These are phyloP conservation scores for Nymphicus hollandicus DNA, from an alignment of 2,113 vertebrate species.

Conservation along the genomic window DNA sequence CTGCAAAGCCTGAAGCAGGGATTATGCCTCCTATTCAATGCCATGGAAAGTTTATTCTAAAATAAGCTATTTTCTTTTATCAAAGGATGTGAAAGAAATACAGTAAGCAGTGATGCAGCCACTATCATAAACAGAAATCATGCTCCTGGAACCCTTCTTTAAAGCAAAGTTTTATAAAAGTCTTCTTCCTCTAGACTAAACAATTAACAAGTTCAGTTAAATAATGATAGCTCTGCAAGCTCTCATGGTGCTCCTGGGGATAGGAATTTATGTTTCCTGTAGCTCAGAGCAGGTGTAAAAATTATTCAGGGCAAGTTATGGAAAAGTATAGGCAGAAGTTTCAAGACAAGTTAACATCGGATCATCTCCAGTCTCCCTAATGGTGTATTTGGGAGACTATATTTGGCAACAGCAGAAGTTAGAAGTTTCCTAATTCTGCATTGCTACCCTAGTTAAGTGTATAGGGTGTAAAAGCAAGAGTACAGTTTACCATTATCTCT, in stretches of 20 bases:
- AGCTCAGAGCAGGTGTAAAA: not conserved
- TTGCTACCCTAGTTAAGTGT: not conserved
- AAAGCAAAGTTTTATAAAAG: not conserved
- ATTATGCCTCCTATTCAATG: not conserved
- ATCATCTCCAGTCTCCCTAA: not conserved
- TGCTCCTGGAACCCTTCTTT: not conserved
- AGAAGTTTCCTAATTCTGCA: not conserved
- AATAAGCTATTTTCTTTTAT: slow-evolving; percentile 36
- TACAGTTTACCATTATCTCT: not conserved
- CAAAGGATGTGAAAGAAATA: slow-evolving; percentile 13
- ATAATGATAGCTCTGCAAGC: not conserved
- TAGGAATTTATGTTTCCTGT: not conserved
- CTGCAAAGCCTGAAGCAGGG: not conserved
- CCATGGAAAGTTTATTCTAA: not conserved
- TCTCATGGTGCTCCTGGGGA: not conserved
- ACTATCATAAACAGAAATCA: not conserved
- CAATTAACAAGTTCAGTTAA: slow-evolving; percentile 14
- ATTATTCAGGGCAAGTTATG: not conserved
- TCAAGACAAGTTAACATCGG: not conserved
- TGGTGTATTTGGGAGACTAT: not conserved
- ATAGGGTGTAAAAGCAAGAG: not conserved
- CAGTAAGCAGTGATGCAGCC: not conserved
- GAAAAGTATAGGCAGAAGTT: not conserved
- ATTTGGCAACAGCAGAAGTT: not conserved
- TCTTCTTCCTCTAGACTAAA: not conserved